phyloP scores from a whole-genome alignment of 2,888 invertebrate species.

The Hypercompe scribonia region DNA sequence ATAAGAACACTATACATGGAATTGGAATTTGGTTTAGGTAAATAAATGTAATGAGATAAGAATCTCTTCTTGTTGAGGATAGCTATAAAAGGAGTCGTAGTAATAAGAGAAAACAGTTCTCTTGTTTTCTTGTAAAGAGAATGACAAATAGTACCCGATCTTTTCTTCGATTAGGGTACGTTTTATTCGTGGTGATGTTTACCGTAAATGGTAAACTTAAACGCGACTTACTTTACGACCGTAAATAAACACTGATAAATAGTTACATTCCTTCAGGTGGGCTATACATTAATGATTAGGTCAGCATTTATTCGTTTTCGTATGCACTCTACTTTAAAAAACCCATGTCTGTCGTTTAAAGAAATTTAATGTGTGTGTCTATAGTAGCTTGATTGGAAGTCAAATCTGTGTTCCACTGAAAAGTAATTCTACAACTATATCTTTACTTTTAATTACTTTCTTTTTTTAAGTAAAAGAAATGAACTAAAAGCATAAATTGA shows the following conservation, averaged over 20 bases:
- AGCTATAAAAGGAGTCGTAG: neutral
- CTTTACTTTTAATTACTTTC: neutral
- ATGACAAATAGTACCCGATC: neutral
- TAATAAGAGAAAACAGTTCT: neutral
- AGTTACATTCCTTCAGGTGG: neutral
- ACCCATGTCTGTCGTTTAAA: constrained; percentile 47
- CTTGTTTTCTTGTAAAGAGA: neutral
- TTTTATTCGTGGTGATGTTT: neutral
- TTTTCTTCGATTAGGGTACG: neutral
- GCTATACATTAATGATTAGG: neutral
- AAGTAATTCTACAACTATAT: neutral
- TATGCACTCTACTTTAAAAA: constrained; percentile 20
- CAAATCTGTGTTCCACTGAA: constrained; percentile 5
- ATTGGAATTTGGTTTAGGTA: too few relatives aligned
- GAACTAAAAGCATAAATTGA: neutral
- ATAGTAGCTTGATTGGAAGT: constrained; percentile 3
- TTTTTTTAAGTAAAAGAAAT: neutral
- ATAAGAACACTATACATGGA: neutral
- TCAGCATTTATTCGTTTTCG: neutral
- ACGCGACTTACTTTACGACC: neutral
- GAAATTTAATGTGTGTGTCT: constrained; percentile 22
- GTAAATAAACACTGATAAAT: neutral
- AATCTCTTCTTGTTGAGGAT: neutral
- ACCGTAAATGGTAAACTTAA: neutral
- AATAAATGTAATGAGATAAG: neutral